A percentile compares a stretch with the other conserved stretches of the same genome.
Conservation (phyloP, 1,140 invertebrate species). For the Metaphire vulgaris region DNA sequence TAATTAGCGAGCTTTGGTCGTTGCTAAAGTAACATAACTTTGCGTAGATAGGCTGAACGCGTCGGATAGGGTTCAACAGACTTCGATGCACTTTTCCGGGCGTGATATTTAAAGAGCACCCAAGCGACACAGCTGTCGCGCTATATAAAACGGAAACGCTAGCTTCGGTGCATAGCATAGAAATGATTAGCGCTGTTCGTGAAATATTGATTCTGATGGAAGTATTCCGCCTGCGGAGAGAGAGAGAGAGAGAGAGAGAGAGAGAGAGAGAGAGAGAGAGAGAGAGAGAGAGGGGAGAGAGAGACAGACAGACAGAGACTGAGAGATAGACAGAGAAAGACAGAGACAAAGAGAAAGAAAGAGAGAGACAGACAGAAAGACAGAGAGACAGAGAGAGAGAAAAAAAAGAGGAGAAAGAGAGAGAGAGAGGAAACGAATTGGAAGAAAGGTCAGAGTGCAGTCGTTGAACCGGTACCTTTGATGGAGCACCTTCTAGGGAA, state of each 20-base stretch:
- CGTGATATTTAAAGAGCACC: too few species aligned
- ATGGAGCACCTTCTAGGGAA: too few species aligned
- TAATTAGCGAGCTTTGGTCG: too few species aligned
- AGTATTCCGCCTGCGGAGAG: too few species aligned
- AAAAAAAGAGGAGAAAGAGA: not conserved
- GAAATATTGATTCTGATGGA: not conserved
- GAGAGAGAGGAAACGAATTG: not conserved
- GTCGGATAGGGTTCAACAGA: too few species aligned
- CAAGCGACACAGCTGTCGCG: too few species aligned
- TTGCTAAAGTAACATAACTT: too few species aligned
- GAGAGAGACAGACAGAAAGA: not conserved
- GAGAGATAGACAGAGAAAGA: not conserved
- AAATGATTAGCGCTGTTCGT: not conserved
- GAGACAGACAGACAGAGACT: not conserved
- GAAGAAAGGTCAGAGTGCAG: too few species aligned
- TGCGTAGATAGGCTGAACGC: too few species aligned
- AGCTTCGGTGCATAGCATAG: not conserved
- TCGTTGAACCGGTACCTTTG: too few species aligned
- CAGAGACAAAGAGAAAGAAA: not conserved
- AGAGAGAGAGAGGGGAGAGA: not conserved
- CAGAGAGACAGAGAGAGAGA: not conserved
- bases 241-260: conserved; percentile 22
- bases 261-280: conserved; percentile 23
- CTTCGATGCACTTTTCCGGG: too few species aligned
- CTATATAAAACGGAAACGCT: too few species aligned